A percentile compares a stretch with the other conserved stretches of the same genome.
phyloP scores from a whole-genome alignment of 2,113 vertebrate species.

The Crotophaga sulcirostris region DNA sequence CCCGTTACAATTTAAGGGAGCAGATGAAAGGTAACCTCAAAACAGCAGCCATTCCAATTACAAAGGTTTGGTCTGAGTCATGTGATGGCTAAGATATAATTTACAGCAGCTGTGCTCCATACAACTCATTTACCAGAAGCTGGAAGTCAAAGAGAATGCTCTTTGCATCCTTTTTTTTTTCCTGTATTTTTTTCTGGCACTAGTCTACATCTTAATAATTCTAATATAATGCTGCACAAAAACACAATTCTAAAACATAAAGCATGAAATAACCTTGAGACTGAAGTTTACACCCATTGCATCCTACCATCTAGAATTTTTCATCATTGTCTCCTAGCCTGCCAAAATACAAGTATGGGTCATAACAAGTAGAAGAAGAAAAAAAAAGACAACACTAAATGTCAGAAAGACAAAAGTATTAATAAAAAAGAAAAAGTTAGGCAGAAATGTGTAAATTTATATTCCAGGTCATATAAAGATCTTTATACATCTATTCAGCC shows the following conservation, averaged over 20 bases:
- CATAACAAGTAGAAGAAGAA: background rate
- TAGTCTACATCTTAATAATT: background rate
- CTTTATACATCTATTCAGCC: background rate
- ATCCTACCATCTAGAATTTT: background rate
- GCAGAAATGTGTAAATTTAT: background rate
- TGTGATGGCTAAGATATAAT: background rate
- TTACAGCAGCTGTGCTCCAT: background rate
- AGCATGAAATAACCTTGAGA: background rate
- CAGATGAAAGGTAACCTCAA: background rate
- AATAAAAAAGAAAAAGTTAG: background rate
- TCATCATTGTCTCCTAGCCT: background rate
- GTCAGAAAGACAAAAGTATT: background rate
- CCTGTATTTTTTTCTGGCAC: background rate
- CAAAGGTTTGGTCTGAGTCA: no score
- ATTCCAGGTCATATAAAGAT: background rate
- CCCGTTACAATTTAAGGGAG: background rate
- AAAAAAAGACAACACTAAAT: background rate
- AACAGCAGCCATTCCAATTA: background rate
- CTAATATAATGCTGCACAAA: background rate
- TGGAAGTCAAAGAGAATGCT: background rate
- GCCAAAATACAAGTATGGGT: background rate
- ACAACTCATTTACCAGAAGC: background rate
- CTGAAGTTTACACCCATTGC: background rate
- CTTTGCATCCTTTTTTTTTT: background rate
- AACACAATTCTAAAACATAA: background rate